Evolutionary conservation across 2,888 invertebrate species (phyloP).

Genomic region (Hesperia comma): DNA sequence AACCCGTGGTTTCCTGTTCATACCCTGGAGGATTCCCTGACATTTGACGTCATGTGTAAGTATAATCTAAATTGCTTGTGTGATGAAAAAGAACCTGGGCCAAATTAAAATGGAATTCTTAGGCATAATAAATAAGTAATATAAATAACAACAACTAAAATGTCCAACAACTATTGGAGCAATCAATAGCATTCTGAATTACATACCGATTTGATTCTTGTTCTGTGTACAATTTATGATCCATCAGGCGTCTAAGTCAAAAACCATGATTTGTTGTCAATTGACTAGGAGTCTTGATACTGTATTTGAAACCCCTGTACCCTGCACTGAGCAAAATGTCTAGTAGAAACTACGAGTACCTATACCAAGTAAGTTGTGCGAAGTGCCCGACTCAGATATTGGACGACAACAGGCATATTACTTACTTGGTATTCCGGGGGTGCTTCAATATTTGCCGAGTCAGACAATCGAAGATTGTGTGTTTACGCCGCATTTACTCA

Average conservation of each 20-base stretch:
- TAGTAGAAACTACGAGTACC: too few species aligned
- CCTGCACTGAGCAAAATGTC: background rate
- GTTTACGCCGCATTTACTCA: constrained; percentile 28
- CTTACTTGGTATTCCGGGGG: constrained; percentile 34
- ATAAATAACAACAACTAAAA: too few species aligned
- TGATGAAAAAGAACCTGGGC: too few species aligned
- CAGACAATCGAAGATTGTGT: constrained; percentile 37
- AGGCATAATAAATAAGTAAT: too few species aligned
- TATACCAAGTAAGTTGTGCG: background rate
- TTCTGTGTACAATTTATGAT: too few species aligned
- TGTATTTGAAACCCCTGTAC: background rate
- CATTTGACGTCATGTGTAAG: constrained; percentile 93
- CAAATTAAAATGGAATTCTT: too few species aligned
- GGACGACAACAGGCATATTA: constrained; percentile 33
- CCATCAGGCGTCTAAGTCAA: too few species aligned
- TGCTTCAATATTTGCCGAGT: constrained; percentile 35
- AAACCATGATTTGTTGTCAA: too few species aligned
- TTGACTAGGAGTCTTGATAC: background rate
- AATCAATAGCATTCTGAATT: too few species aligned
- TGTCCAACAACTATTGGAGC: too few species aligned
- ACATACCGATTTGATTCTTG: too few species aligned
- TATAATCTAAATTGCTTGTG: constrained; percentile 49
- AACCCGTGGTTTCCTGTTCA: constrained; percentile 94
- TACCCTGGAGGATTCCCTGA: constrained; percentile 89
- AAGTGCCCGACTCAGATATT: constrained; percentile 16